A percentile compares a stretch with the other conserved stretches of the same genome.
phyloP scores from a whole-genome alignment of 2,113 vertebrate species.

The Pycnonotus jocosus region DNA sequence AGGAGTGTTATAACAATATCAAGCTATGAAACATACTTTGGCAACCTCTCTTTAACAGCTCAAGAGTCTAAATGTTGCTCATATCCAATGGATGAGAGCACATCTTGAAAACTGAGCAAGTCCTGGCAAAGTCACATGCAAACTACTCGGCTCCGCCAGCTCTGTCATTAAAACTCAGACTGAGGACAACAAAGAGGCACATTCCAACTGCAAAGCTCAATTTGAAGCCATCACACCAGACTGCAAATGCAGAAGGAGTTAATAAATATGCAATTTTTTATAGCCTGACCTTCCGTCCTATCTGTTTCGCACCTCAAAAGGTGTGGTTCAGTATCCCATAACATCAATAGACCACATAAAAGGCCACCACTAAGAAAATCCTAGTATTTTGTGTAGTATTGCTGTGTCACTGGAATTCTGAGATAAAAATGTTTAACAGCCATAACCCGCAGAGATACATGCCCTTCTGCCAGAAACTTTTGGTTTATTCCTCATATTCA shows the following conservation, averaged over 20 bases:
- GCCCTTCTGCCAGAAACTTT: neutral
- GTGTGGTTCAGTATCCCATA: neutral
- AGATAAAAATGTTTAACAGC: neutral
- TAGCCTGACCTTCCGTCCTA: neutral
- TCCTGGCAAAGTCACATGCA: neutral
- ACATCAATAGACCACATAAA: neutral
- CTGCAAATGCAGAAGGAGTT: neutral
- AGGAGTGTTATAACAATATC: neutral
- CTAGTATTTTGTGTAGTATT: too few species aligned
- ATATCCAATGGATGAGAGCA: neutral
- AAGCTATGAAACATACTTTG: slow-evolving; percentile 6
- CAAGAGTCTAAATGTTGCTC: slow-evolving; percentile 9
- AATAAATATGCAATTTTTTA: neutral
- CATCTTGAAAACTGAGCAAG: slow-evolving; percentile 12
- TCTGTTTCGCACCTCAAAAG: neutral
- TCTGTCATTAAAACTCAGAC: neutral
- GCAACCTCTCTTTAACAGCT: neutral
- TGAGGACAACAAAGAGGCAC: neutral
- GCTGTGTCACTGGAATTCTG: neutral
- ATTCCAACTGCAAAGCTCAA: neutral
- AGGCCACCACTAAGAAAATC: neutral
- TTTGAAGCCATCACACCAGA: neutral
- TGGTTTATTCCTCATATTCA: neutral
- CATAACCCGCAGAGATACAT: rapidly evolving
- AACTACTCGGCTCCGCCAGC: neutral